phyloP scores from a whole-genome alignment of 2,113 vertebrate genomes.

The Nothoprocta perdicaria region DNA sequence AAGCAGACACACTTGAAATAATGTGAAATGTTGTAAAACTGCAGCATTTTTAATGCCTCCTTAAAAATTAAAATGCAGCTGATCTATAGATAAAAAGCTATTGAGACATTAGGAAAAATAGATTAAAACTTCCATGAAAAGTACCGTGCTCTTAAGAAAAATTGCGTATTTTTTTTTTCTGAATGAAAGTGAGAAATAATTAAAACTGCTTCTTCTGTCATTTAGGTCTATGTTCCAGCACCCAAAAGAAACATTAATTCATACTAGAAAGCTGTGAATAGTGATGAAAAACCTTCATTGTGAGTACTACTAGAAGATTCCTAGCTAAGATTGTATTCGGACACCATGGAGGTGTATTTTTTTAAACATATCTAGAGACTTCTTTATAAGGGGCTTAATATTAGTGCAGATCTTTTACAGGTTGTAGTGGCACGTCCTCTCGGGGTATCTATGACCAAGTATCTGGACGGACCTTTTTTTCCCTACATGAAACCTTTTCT shows the following conservation, averaged over 20 bases:
- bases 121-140: not conserved
- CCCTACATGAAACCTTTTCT: not conserved
- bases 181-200: not conserved
- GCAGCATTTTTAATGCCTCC: not conserved
- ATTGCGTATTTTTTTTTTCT: not conserved
- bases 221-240: not conserved
- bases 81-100: not conserved
- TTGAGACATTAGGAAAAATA: not conserved
- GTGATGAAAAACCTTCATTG: not conserved
- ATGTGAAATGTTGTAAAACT: not conserved
- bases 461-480: not conserved
- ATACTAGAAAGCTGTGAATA: not conserved
- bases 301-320: not conserved
- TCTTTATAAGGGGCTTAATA: not conserved
- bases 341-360: not conserved
- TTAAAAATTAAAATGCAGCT: conserved; percentile 10
- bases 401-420: not conserved
- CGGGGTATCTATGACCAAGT: not conserved
- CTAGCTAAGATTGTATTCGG: not conserved
- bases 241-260: not conserved
- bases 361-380: not conserved
- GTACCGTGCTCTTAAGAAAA: not conserved
- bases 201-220: not conserved
- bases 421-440: not conserved
- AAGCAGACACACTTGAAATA: not conserved